These are phyloP conservation scores for Caenorhabditis sp. DNA, from an alignment of 2,888 invertebrate genomes.

Conservation along the genomic window DNA sequence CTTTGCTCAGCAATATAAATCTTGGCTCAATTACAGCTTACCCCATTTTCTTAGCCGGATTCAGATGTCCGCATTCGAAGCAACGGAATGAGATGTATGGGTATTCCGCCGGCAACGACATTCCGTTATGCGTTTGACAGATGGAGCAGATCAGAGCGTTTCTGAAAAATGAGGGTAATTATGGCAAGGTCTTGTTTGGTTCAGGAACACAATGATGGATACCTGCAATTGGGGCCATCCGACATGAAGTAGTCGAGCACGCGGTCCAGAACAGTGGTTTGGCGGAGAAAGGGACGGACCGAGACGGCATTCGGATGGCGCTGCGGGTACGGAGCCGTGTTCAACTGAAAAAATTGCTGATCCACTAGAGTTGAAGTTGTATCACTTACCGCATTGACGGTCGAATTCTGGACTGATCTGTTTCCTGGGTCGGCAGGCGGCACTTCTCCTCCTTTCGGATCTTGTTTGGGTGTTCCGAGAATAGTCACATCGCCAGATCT, in stretches of 20 bases:
- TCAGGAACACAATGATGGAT: not conserved
- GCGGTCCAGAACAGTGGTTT: conserved; percentile 87
- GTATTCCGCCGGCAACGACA: conserved; percentile 86
- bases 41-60: conserved; percentile 66
- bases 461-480: conserved; percentile 12
- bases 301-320: conserved; percentile 34
- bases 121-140: conserved; percentile 94
- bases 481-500: not conserved
- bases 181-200: not conserved
- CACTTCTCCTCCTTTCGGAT: not conserved
- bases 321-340: conserved; percentile 33
- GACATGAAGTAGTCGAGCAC: conserved; percentile 94
- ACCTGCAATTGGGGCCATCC: conserved; percentile 92
- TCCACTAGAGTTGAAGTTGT: no score
- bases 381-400: conserved; percentile 23
- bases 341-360: conserved; percentile 8
- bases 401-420: not conserved
- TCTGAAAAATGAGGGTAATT: conserved; percentile 54
- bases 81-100: conserved; percentile 87
- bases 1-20: not conserved
- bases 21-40: conserved; percentile 1
- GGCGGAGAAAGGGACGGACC: conserved; percentile 54
- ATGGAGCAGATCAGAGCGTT: conserved; percentile 94
- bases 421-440: conserved; percentile 10
- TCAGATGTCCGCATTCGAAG: conserved; percentile 71